Conservation (phyloP, 2,797 vertebrate species). For the Chaunax sp. region DNA sequence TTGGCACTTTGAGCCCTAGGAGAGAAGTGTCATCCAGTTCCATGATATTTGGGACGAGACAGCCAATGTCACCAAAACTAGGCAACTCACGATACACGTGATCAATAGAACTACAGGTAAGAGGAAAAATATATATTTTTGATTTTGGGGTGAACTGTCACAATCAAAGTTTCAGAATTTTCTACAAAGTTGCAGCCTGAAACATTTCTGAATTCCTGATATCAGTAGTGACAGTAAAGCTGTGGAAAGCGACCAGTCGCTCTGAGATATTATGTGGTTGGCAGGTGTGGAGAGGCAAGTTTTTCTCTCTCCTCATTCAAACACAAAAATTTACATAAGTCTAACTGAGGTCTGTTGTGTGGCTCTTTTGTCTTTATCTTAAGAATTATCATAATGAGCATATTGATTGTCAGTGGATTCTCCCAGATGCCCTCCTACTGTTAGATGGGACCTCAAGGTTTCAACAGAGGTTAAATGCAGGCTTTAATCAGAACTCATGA, state of each 20-base stretch:
- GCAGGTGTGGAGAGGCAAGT: not conserved
- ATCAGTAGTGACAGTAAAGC: not conserved
- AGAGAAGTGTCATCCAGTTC: too few species aligned
- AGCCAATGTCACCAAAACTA: too few species aligned
- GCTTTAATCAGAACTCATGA: slow-evolving; percentile 60
- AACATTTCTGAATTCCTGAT: slow-evolving; percentile 18
- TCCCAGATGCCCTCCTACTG: slow-evolving; percentile 18
- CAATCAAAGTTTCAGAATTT: not conserved
- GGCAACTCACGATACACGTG: too few species aligned
- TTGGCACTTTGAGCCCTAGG: too few species aligned
- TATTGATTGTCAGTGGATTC: slow-evolving; percentile 47
- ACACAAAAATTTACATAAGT: slow-evolving; percentile 2
- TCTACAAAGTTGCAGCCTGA: not conserved
- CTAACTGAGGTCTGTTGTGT: slow-evolving; percentile 19
- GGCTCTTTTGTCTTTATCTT: slow-evolving; percentile 39
- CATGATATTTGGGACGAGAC: too few species aligned
- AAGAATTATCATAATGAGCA: slow-evolving; percentile 37
- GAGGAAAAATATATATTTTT: too few species aligned
- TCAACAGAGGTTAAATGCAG: slow-evolving; percentile 51
- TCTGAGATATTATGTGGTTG: slow-evolving; percentile 6
- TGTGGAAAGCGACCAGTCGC: slow-evolving; percentile 20
- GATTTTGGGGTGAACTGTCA: not conserved
- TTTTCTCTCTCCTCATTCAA: not conserved
- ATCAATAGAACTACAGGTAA: too few species aligned
- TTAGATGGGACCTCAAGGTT: slow-evolving; percentile 25